Percentiles rank a stretch among this genome's conserved stretches.
These are phyloP conservation scores for Steromphala cineraria DNA, from an alignment of 2,888 invertebrate genomes.

Conservation along the genomic window DNA sequence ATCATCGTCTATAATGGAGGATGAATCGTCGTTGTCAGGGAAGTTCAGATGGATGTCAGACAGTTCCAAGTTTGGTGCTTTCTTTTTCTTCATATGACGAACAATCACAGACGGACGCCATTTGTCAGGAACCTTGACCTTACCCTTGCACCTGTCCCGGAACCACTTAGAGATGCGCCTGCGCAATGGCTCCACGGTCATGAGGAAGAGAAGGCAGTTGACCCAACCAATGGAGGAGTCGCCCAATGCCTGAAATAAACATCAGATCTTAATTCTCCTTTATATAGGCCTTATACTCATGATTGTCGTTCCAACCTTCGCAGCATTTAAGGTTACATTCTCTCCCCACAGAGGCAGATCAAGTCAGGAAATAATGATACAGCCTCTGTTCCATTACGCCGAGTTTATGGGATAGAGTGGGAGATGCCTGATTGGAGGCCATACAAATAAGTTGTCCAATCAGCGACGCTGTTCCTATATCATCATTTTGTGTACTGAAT, in stretches of 20 bases:
- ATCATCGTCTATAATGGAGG: slow-evolving; percentile 23
- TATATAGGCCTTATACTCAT: no score
- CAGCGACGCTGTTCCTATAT: no score
- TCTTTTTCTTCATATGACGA: not conserved
- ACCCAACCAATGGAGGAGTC: slow-evolving; percentile 49
- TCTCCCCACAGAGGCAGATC: no score
- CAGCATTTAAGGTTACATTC: no score
- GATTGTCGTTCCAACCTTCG: no score
- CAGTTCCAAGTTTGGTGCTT: not conserved
- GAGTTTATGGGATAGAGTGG: no score
- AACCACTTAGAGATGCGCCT: slow-evolving; percentile 26
- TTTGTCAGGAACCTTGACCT: not conserved
- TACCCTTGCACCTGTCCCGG: not conserved
- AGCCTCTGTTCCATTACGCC: no score
- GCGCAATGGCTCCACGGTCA: slow-evolving; percentile 43
- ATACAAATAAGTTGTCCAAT: no score
- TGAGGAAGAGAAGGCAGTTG: slow-evolving; percentile 47
- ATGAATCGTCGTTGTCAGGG: not conserved
- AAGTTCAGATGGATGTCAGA: slow-evolving; percentile 16
- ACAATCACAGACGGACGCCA: slow-evolving; percentile 6
- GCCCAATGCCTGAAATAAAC: slow-evolving; percentile 44
- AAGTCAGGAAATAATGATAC: no score
- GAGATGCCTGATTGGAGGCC: no score
- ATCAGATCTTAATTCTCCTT: no score
- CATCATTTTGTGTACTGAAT: no score